Evolutionary conservation across 2,888 invertebrate species (phyloP).

Genomic region (Meteorus cinctellus): DNA sequence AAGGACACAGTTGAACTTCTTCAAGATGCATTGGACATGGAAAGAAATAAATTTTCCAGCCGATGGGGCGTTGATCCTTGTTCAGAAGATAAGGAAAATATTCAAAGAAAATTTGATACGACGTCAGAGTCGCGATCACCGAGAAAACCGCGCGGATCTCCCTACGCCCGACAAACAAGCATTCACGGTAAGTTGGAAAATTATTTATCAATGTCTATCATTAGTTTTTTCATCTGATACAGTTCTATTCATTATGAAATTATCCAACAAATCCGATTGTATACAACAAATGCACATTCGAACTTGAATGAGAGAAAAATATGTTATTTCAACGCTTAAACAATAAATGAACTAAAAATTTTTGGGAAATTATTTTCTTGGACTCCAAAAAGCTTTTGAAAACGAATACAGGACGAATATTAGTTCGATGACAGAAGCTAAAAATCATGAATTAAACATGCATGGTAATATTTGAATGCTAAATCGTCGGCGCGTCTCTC

Average conservation of each 20-base stretch:
- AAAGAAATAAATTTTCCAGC: constrained; percentile 77
- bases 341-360: constrained; percentile 28
- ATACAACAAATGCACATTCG: background rate
- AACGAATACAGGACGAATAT: constrained; percentile 28
- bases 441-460: background rate
- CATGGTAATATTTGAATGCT: constrained; percentile 3
- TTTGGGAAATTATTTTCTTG: constrained; percentile 3
- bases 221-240: too few species aligned
- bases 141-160: constrained; percentile 60
- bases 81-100: constrained; percentile 68
- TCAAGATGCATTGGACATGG: constrained; percentile 77
- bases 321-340: constrained; percentile 18
- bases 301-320: background rate
- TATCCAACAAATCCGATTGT: too few species aligned
- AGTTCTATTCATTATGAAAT: too few species aligned
- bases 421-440: constrained; percentile 38
- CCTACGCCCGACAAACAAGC: constrained; percentile 67
- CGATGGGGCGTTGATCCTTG: constrained; percentile 77
- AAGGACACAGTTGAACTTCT: constrained; percentile 77
- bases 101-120: constrained; percentile 57
- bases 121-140: constrained; percentile 58
- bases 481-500: constrained; percentile 9
- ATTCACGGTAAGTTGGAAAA: constrained; percentile 66
- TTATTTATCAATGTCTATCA: background rate
- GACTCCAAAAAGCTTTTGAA: constrained; percentile 30